Percentiles rank a stretch among this genome's conserved stretches.
phyloP scores from a whole-genome alignment of 2,113 vertebrate genomes.

The Microcebus murinus region DNA sequence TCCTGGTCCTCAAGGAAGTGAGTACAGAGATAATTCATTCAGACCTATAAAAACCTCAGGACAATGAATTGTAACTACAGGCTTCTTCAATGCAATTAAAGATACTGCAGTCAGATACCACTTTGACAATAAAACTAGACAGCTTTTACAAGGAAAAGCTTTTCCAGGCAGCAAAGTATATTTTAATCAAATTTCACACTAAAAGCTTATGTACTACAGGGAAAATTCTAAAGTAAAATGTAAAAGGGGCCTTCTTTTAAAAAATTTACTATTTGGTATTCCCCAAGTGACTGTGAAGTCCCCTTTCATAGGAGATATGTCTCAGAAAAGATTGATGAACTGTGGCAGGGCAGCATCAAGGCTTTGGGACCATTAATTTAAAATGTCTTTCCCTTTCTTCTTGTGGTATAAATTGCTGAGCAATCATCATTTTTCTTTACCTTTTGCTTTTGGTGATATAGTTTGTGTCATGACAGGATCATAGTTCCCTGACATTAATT shows the following conservation, averaged over 20 bases:
- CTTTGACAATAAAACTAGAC: constrained; percentile 51
- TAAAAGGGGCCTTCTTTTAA: constrained; percentile 69
- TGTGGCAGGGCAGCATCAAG: constrained; percentile 81
- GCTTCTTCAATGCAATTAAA: constrained; percentile 48
- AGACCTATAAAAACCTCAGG: not conserved
- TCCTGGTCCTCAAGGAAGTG: not conserved
- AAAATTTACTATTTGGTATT: constrained; percentile 78
- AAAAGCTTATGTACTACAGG: constrained; percentile 34
- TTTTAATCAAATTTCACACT: constrained; percentile 71
- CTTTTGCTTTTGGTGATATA: constrained; percentile 82
- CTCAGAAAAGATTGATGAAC: constrained; percentile 84
- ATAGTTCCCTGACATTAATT: constrained; percentile 86
- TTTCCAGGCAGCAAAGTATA: constrained; percentile 56
- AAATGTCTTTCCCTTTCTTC: constrained; percentile 80
- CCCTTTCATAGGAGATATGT: constrained; percentile 68
- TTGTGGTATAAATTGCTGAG: constrained; percentile 82
- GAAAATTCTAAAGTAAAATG: constrained; percentile 72
- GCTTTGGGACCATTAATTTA: constrained; percentile 84
- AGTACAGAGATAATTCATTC: not conserved
- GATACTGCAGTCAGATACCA: not conserved
- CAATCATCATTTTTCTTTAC: constrained; percentile 84
- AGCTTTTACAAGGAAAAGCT: constrained; percentile 49
- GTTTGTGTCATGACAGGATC: constrained; percentile 80
- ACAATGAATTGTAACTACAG: constrained; percentile 12
- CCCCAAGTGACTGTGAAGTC: constrained; percentile 62